Conservation (phyloP, 2,797 vertebrate genomes). For the Champsocephalus esox region DNA sequence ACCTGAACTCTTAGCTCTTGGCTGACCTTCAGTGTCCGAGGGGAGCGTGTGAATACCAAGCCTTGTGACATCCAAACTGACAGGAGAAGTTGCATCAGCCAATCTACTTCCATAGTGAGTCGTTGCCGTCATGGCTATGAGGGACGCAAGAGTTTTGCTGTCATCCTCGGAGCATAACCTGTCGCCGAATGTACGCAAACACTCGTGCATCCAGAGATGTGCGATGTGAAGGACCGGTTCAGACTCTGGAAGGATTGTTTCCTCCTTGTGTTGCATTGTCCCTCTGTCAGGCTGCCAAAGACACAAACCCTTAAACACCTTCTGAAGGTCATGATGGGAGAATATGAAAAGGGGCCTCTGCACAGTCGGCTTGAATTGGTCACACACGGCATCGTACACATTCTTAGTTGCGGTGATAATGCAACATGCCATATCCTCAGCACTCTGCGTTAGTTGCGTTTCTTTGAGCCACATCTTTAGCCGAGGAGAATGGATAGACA, state of each 20-base stretch:
- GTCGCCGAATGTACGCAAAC: constrained; percentile 88
- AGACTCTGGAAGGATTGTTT: constrained; percentile 26
- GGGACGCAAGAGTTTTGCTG: constrained; percentile 64
- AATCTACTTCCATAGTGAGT: constrained; percentile 70
- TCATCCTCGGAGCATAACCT: constrained; percentile 79
- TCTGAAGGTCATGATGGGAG: constrained; percentile 85
- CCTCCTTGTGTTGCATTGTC: constrained; percentile 11
- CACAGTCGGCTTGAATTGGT: constrained; percentile 71
- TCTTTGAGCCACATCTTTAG: constrained; percentile 85
- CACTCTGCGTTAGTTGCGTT: constrained; percentile 62
- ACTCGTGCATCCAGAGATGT: constrained; percentile 91
- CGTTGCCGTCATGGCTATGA: constrained; percentile 78
- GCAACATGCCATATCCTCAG: constrained; percentile 71
- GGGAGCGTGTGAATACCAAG: background rate
- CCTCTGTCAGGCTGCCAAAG: constrained; percentile 71
- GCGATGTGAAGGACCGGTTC: constrained; percentile 66
- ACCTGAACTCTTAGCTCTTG: constrained; percentile 5
- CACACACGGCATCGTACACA: constrained; percentile 76
- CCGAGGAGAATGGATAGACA: constrained; percentile 81
- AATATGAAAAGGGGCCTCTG: constrained; percentile 81
- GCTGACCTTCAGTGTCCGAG: background rate
- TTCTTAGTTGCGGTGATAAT: constrained; percentile 85
- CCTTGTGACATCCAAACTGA: background rate
- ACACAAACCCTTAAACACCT: constrained; percentile 86
- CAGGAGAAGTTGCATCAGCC: constrained; percentile 4